These are phyloP conservation scores for Dipodomys spectabilis DNA, from an alignment of 2,113 vertebrate species.

Conservation along the genomic window DNA sequence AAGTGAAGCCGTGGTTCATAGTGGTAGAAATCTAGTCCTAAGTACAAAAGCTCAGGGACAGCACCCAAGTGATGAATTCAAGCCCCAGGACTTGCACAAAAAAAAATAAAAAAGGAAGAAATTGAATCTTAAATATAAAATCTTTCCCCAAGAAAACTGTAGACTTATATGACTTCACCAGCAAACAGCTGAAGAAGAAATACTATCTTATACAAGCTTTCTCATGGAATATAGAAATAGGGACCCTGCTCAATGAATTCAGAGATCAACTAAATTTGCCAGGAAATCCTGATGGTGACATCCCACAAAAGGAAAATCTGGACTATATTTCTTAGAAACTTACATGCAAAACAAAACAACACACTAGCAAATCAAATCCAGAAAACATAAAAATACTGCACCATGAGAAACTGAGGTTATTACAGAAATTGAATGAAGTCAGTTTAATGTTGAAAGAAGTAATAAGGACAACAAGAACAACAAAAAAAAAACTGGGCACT, in stretches of 20 bases:
- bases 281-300: neutral
- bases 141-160: neutral
- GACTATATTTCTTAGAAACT: neutral
- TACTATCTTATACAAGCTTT: neutral
- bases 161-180: neutral
- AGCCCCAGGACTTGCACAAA: neutral
- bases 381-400: neutral
- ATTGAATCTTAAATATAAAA: conserved; percentile 13
- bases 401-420: conserved; percentile 24
- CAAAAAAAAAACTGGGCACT: too few relatives aligned
- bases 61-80: neutral
- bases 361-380: neutral
- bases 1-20: too few relatives aligned
- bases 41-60: too few relatives aligned
- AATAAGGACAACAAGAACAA: too few relatives aligned
- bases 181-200: neutral
- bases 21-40: too few relatives aligned
- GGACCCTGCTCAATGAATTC: neutral
- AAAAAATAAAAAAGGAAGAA: neutral
- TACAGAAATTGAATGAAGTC: neutral
- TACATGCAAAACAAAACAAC: neutral
- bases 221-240: neutral
- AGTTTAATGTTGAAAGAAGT: neutral
- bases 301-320: neutral
- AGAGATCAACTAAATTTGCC: neutral